Percentiles rank a stretch among this genome's conserved stretches.
Evolutionary conservation across 2,888 invertebrate genomes (phyloP).

Genomic region (Tanytarsus gracilentus): DNA sequence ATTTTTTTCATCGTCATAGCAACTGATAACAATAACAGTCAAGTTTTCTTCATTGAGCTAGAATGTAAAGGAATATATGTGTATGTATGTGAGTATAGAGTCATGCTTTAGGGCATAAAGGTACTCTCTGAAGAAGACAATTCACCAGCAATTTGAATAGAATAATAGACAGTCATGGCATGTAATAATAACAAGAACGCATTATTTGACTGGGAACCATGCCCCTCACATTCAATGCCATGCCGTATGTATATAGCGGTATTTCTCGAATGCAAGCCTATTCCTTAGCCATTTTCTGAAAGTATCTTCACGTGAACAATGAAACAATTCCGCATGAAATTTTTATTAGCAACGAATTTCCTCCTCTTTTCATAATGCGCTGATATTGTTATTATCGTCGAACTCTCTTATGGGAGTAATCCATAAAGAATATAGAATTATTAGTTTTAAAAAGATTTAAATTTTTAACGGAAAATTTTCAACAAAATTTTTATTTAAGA

Average conservation of each 20-base stretch:
- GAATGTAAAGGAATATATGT: not conserved
- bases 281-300: not conserved
- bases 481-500: no score
- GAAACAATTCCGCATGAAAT: conserved; percentile 14
- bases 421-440: no score
- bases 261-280: conserved; percentile 7
- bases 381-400: no score
- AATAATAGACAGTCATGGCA: conserved; percentile 25
- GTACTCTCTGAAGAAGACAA: not conserved
- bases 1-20: conserved; percentile 12
- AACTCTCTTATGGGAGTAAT: no score
- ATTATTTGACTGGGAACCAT: conserved; percentile 7
- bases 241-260: not conserved
- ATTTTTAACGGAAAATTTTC: no score
- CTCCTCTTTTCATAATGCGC: not conserved
- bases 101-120: not conserved
- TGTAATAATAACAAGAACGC: conserved; percentile 3
- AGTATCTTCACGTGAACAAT: not conserved
- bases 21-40: conserved; percentile 26
- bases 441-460: no score
- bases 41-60: no score
- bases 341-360: conserved; percentile 5
- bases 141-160: conserved; percentile 25
- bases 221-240: conserved; percentile 4
- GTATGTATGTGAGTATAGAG: not conserved